phyloP scores from a whole-genome alignment of 2,113 vertebrate genomes.

The Alethe castanea region DNA sequence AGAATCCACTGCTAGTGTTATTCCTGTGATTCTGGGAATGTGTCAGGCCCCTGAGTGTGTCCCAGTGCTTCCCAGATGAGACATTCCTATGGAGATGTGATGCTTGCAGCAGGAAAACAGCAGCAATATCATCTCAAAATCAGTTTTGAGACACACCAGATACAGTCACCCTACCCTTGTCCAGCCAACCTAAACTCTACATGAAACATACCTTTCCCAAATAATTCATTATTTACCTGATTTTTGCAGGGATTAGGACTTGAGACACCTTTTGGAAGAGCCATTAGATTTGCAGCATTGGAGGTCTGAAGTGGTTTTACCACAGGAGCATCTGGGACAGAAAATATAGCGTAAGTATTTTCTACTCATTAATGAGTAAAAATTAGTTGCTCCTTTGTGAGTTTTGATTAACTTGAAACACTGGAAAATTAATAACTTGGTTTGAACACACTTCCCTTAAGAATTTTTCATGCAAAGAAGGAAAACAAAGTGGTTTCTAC shows the following conservation, averaged over 20 bases:
- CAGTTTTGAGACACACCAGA: background rate
- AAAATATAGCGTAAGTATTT: background rate
- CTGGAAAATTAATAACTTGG: background rate
- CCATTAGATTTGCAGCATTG: slow-evolving; percentile 11
- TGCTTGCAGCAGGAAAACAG: background rate
- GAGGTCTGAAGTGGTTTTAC: slow-evolving; percentile 47
- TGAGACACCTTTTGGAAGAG: background rate
- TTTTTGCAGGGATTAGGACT: background rate
- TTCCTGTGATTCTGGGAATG: background rate
- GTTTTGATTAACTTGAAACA: background rate
- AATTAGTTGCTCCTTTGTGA: background rate
- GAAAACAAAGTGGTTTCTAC: background rate
- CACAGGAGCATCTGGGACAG: background rate
- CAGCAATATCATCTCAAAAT: background rate
- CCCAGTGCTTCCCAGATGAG: background rate
- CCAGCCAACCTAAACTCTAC: background rate
- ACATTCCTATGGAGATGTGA: background rate
- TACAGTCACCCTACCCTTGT: background rate
- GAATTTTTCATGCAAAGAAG: background rate
- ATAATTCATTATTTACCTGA: background rate
- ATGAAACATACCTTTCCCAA: background rate
- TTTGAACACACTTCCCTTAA: background rate
- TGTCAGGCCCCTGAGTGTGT: background rate
- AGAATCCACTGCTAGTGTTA: background rate
- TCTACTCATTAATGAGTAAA: background rate